A percentile compares a stretch with the other conserved stretches of the same genome.
Evolutionary conservation across 2,113 vertebrate genomes (phyloP).

Genomic region (Eulemur rufifrons): DNA sequence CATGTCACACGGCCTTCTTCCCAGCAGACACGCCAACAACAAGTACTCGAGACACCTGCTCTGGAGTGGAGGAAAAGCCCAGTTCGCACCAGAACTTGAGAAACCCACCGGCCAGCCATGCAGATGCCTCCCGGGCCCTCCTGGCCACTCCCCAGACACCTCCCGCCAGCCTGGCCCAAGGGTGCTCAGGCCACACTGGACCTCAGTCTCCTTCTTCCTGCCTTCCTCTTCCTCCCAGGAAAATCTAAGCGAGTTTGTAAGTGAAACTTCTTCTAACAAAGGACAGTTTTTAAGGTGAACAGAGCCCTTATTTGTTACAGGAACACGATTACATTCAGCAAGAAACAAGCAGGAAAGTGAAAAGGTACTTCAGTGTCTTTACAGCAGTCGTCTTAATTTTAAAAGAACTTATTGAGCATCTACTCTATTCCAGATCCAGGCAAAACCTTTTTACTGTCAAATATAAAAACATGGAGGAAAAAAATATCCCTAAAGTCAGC

Average conservation of each 20-base stretch:
- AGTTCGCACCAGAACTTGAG: neutral
- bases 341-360: neutral
- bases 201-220: neutral
- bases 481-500: neutral
- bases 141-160: too few relatives aligned
- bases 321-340: too few relatives aligned
- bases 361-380: too few relatives aligned
- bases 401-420: neutral
- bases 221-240: too few relatives aligned
- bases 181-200: neutral
- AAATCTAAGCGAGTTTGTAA: neutral
- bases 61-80: neutral
- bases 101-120: neutral
- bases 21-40: neutral
- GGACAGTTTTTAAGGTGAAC: fast-evolving
- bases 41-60: neutral
- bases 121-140: fast-evolving
- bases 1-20: neutral
- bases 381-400: too few relatives aligned
- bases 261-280: too few relatives aligned
- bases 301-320: neutral
- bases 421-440: neutral
- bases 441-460: neutral
- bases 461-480: neutral
- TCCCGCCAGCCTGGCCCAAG: neutral